Evolutionary conservation across 2,888 invertebrate genomes (phyloP).

Genomic region (Cloeon dipterum): DNA sequence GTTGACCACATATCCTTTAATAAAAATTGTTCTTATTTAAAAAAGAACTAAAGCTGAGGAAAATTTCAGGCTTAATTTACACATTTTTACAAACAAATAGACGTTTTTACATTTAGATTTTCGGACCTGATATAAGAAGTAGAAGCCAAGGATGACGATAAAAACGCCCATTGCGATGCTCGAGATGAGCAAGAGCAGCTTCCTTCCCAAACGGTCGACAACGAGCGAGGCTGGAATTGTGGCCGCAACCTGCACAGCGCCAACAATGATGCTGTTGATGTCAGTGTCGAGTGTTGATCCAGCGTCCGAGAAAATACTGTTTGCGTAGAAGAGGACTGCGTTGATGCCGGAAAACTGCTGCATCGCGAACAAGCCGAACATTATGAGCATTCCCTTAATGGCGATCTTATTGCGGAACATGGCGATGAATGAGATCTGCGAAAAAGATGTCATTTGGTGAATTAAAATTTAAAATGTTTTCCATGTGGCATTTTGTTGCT

Average conservation of each 20-base stretch:
- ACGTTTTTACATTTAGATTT: too few relatives aligned
- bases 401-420: conserved; percentile 22
- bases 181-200: conserved; percentile 16
- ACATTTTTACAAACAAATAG: too few relatives aligned
- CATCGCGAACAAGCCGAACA: conserved; percentile 64
- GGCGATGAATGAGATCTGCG: conserved; percentile 24
- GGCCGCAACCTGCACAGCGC: conserved; percentile 17
- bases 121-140: too few relatives aligned
- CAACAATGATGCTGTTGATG: conserved; percentile 17
- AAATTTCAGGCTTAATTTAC: too few relatives aligned
- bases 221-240: conserved; percentile 15
- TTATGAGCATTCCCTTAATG: conserved; percentile 41
- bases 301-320: conserved; percentile 17
- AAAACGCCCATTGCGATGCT: conserved; percentile 12
- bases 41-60: too few relatives aligned
- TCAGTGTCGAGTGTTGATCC: conserved; percentile 12
- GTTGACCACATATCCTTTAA: conserved; percentile 24
- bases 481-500: too few relatives aligned
- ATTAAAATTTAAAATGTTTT: too few relatives aligned
- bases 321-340: conserved; percentile 12
- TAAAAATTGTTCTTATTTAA: too few relatives aligned
- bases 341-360: conserved; percentile 17
- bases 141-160: conserved; percentile 11
- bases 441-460: too few relatives aligned
- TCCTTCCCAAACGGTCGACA: conserved; percentile 19